Conservation (phyloP, 64 coral and sea anemone species). For the Actinia equina region DNA sequence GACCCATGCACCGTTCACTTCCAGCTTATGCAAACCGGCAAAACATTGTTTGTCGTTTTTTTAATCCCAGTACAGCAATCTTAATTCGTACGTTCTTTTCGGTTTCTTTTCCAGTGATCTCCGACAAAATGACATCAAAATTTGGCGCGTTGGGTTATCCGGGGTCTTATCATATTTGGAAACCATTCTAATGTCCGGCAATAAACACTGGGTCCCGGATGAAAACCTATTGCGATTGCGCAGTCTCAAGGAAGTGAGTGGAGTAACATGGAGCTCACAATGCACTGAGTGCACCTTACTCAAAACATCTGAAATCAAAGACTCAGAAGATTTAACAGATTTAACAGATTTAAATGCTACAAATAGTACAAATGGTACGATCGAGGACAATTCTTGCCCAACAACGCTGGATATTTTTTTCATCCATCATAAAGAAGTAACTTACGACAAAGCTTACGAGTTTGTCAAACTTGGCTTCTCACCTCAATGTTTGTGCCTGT, state of each 20-base stretch:
- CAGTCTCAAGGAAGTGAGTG: constrained; percentile 53
- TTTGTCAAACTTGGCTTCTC: constrained; percentile 60
- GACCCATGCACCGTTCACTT: too few relatives aligned
- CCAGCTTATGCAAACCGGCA: too few relatives aligned
- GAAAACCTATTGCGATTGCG: constrained; percentile 45
- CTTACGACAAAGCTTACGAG: constrained; percentile 23
- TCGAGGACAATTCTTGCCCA: neutral
- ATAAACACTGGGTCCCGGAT: constrained; percentile 50
- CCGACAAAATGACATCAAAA: constrained; percentile 35
- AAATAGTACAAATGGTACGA: constrained; percentile 27
- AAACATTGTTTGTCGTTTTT: too few relatives aligned
- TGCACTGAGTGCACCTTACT: constrained; percentile 61
- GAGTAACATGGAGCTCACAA: constrained; percentile 66
- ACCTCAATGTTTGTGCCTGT: constrained; percentile 44
- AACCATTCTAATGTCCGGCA: constrained; percentile 52
- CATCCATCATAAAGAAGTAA: constrained; percentile 24
- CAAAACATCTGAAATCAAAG: constrained; percentile 26
- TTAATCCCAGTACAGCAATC: too few relatives aligned
- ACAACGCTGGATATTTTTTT: neutral
- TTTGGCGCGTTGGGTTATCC: constrained; percentile 42
- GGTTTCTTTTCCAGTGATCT: constrained; percentile 56
- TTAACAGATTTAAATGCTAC: neutral
- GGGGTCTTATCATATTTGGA: constrained; percentile 34
- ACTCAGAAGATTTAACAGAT: constrained; percentile 4
- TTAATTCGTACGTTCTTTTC: too few relatives aligned